These are phyloP conservation scores for Lamellibrachia luymesi DNA, from an alignment of 1,140 invertebrate species.

Conservation along the genomic window DNA sequence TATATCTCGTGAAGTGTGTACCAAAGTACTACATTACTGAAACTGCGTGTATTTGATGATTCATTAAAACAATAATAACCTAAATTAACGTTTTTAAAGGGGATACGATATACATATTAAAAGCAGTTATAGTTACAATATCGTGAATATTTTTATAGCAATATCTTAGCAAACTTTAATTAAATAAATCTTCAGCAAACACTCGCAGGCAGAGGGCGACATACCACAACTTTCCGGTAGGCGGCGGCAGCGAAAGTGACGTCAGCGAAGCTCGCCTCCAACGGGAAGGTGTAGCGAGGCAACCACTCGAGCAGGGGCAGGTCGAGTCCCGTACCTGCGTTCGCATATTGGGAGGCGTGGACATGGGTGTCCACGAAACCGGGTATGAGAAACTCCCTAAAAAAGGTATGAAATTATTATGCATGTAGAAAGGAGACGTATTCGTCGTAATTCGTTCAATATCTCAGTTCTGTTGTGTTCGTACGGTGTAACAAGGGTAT, in stretches of 20 bases:
- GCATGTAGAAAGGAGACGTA: neutral
- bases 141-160: neutral
- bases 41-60: neutral
- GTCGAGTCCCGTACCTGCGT: conserved; percentile 78
- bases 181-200: neutral
- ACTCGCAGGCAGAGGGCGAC: conserved; percentile 38
- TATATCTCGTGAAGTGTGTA: neutral
- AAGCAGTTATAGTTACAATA: neutral
- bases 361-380: conserved; percentile 87
- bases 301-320: conserved; percentile 80
- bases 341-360: conserved; percentile 84
- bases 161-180: neutral
- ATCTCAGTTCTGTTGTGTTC: too few species aligned
- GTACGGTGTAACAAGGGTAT: too few species aligned
- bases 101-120: neutral
- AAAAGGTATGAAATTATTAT: conserved; percentile 14
- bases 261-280: conserved; percentile 74
- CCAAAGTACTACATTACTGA: neutral
- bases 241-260: conserved; percentile 69
- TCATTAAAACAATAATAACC: too few species aligned
- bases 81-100: neutral
- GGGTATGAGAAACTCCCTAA: conserved; percentile 74
- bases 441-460: neutral
- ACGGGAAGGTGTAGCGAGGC: conserved; percentile 80
- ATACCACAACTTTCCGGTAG: conserved; percentile 78